phyloP scores from a whole-genome alignment of 2,113 vertebrate species.

The Speoplatyrhinus poulsoni region DNA sequence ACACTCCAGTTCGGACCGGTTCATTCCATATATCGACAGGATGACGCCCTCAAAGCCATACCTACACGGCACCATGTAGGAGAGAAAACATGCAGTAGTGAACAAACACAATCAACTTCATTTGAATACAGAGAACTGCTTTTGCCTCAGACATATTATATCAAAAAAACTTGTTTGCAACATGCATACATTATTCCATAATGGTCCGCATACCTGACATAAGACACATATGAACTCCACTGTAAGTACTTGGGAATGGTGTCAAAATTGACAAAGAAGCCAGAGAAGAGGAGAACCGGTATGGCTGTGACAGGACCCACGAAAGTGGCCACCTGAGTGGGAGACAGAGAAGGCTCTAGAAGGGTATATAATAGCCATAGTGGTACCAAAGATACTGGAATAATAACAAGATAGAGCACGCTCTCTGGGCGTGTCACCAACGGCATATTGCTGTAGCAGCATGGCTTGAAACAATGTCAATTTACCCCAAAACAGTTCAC shows the following conservation, averaged over 20 bases:
- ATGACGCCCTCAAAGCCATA: constrained; percentile 97
- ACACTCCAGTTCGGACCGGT: constrained; percentile 88
- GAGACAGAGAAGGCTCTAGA: not conserved
- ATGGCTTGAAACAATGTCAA: no score
- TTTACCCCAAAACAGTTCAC: no score
- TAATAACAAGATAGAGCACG: no score
- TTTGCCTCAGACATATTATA: no score
- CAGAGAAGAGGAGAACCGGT: constrained; percentile 95
- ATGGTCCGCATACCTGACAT: constrained; percentile 84
- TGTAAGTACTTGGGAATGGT: constrained; percentile 97
- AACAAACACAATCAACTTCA: no score
- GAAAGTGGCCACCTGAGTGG: constrained; percentile 91
- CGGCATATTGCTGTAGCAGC: no score
- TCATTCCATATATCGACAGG: constrained; percentile 96
- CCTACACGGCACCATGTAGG: constrained; percentile 60
- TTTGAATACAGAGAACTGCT: no score
- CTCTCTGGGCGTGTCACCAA: no score
- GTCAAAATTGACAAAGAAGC: constrained; percentile 99
- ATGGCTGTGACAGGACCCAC: constrained; percentile 95
- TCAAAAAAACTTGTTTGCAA: no score
- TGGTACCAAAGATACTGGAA: no score
- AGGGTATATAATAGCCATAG: not conserved
- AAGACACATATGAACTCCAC: constrained; percentile 97
- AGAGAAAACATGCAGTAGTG: not conserved
- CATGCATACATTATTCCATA: not conserved